Conservation (phyloP, 2,888 invertebrate genomes). For the Cryptophagus acutangulus region DNA sequence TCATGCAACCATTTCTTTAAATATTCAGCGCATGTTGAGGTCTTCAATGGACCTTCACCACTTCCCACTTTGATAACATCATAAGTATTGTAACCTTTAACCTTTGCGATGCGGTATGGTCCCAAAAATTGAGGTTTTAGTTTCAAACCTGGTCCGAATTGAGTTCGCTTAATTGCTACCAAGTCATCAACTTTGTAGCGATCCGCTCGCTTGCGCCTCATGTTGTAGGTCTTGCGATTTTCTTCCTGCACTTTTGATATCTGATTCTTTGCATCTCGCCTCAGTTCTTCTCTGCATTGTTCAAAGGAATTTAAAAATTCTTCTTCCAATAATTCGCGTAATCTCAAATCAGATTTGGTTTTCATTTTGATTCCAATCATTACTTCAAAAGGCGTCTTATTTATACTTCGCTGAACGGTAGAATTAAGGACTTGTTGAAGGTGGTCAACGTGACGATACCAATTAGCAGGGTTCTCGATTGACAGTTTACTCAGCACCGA, state of each 20-base stretch:
- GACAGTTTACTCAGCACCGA: slow-evolving; percentile 37
- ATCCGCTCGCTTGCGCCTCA: slow-evolving; percentile 21
- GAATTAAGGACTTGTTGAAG: slow-evolving; percentile 22
- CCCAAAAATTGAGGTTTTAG: slow-evolving; percentile 37
- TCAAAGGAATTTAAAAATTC: slow-evolving; percentile 13
- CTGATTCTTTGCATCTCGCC: slow-evolving; percentile 14
- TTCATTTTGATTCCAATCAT: slow-evolving; percentile 28
- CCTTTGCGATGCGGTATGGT: slow-evolving; percentile 37
- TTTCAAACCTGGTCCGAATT: slow-evolving; percentile 38
- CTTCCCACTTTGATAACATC: too few species aligned
- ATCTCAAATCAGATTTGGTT: slow-evolving; percentile 19
- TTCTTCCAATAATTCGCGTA: slow-evolving; percentile 15
- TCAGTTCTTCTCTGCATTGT: slow-evolving; percentile 16
- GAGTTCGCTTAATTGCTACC: slow-evolving; percentile 39
- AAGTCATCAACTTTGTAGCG: slow-evolving; percentile 26
- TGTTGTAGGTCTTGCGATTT: slow-evolving; percentile 26
- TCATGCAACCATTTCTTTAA: too few species aligned
- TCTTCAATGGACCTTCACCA: too few species aligned
- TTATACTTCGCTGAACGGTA: slow-evolving; percentile 23
- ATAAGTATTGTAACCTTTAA: too few species aligned
- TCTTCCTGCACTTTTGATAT: slow-evolving; percentile 24
- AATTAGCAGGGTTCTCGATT: slow-evolving; percentile 32
- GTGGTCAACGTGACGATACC: slow-evolving; percentile 30
- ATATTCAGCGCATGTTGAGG: too few species aligned
- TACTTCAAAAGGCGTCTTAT: slow-evolving; percentile 25